phyloP scores from a whole-genome alignment of 1,140 invertebrate genomes.

The Chironomus striatipennis region DNA sequence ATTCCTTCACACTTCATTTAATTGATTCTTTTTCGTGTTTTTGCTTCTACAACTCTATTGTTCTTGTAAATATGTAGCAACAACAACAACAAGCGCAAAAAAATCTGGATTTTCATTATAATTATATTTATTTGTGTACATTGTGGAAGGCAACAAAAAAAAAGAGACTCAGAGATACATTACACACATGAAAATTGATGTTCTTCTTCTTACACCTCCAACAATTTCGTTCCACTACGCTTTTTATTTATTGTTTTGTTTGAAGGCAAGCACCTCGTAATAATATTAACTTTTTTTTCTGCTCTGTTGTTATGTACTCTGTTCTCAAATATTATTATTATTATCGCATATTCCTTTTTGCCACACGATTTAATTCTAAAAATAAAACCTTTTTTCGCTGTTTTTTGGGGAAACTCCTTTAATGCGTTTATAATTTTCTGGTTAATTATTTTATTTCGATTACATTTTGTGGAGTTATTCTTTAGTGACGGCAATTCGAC shows the following conservation, averaged over 20 bases:
- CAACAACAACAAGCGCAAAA: not conserved
- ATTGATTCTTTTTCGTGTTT: not conserved
- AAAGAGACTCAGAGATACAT: not conserved
- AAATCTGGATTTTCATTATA: not conserved
- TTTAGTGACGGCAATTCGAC: too few relatives aligned
- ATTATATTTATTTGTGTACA: not conserved
- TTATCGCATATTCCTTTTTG: not conserved
- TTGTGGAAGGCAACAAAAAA: not conserved
- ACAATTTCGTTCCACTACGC: not conserved
- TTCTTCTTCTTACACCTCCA: not conserved
- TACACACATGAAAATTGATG: not conserved
- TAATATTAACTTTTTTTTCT: too few relatives aligned
- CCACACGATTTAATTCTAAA: not conserved
- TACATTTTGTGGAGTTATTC: too few relatives aligned
- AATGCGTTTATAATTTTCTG: too few relatives aligned
- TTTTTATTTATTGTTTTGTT: not conserved
- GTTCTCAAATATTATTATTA: not conserved
- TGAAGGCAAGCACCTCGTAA: not conserved
- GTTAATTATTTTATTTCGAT: too few relatives aligned
- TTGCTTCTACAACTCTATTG: constrained; percentile 8
- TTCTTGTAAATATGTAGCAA: not conserved
- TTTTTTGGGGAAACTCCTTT: not conserved
- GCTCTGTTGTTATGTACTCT: too few relatives aligned
- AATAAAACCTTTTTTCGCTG: not conserved
- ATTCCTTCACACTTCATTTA: constrained; percentile 18